Percentiles rank a stretch among this genome's conserved stretches.
Conservation (phyloP, 2,888 invertebrate genomes). For the Stratiomys singularior region DNA sequence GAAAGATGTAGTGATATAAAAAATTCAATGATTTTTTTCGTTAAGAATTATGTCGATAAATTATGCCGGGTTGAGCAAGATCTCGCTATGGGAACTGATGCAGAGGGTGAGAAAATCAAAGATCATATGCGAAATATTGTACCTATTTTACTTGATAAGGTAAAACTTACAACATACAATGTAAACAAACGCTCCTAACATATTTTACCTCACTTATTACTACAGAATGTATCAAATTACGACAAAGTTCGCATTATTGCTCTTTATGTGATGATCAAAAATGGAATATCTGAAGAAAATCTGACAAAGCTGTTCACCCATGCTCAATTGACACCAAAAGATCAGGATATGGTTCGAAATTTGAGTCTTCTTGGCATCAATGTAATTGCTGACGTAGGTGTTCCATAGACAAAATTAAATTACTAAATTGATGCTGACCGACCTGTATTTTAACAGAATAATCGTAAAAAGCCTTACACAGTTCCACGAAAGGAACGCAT, state of each 20-base stretch:
- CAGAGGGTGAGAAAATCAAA: conserved; percentile 98
- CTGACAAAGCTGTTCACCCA: conserved; percentile 97
- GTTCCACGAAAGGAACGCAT: conserved; percentile 94
- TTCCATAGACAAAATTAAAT: background rate
- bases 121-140: conserved; percentile 99
- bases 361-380: conserved; percentile 93
- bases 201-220: background rate
- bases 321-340: conserved; percentile 92
- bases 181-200: background rate
- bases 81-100: conserved; percentile 98
- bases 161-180: conserved; percentile 63
- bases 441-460: conserved; percentile 69
- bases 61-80: conserved; percentile 99
- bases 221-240: conserved; percentile 80
- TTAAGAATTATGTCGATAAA: conserved; percentile 87
- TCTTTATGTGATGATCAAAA: conserved; percentile 97
- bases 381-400: conserved; percentile 91
- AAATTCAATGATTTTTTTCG: background rate
- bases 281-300: conserved; percentile 98
- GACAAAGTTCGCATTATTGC: conserved; percentile 98
- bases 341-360: conserved; percentile 96
- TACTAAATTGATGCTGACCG: background rate
- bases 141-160: conserved; percentile 93
- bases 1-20: background rate
- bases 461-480: conserved; percentile 86